phyloP scores from a whole-genome alignment of 2,888 invertebrate genomes.

The Mesochorus sp. region DNA sequence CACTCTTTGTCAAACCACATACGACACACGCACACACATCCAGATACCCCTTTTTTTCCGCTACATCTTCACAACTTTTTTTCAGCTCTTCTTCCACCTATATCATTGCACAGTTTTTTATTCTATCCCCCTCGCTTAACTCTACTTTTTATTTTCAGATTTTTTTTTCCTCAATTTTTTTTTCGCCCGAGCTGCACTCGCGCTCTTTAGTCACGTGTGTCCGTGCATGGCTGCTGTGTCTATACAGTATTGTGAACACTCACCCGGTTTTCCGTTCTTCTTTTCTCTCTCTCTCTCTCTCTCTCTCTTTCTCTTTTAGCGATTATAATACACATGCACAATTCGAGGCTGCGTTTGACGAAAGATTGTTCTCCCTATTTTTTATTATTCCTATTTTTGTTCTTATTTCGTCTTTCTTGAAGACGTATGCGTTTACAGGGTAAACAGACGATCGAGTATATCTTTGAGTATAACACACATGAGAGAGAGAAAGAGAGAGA shows the following conservation, averaged over 20 bases:
- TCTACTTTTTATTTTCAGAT: constrained; percentile 37
- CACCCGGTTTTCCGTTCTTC: constrained; percentile 29
- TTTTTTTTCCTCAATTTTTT: constrained; percentile 29
- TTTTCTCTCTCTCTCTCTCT: constrained; percentile 62
- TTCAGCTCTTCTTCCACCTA: constrained; percentile 49
- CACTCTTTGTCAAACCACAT: constrained; percentile 53
- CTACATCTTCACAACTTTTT: constrained; percentile 48
- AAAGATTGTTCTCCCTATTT: constrained; percentile 12
- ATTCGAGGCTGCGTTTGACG: constrained; percentile 23
- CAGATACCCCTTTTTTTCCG: constrained; percentile 38
- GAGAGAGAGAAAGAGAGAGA: too few species aligned
- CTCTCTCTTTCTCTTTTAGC: constrained; percentile 44
- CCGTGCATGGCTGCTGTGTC: not conserved
- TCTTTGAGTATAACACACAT: constrained; percentile 2
- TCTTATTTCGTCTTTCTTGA: not conserved
- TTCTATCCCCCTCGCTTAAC: constrained; percentile 38
- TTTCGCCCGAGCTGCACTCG: constrained; percentile 11
- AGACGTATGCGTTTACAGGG: not conserved
- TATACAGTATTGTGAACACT: constrained; percentile 3
- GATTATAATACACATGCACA: constrained; percentile 41
- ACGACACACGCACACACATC: constrained; percentile 37
- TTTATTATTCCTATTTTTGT: not conserved
- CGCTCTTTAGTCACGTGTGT: constrained; percentile 28
- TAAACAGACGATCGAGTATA: constrained; percentile 7
- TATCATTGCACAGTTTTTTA: constrained; percentile 63